A percentile compares a stretch with the other conserved stretches of the same genome.
These are phyloP conservation scores for Enteromius anoplus DNA, from an alignment of 2,797 vertebrate species.

Conservation along the genomic window DNA sequence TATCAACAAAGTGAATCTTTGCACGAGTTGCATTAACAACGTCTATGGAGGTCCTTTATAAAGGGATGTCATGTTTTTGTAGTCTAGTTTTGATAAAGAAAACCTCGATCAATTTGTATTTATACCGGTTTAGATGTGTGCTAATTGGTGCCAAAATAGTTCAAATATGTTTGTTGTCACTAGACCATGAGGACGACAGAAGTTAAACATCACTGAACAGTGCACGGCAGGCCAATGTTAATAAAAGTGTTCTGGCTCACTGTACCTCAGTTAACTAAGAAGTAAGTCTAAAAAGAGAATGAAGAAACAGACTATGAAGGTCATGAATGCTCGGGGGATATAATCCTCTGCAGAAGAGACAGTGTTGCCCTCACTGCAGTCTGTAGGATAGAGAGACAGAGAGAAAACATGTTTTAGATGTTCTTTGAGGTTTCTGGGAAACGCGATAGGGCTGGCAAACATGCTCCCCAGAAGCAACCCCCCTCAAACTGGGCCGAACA, in stretches of 20 bases:
- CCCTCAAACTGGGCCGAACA: constrained; percentile 55
- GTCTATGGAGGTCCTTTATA: background rate
- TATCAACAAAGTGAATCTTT: background rate
- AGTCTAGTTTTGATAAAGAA: constrained; percentile 11
- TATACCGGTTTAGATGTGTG: background rate
- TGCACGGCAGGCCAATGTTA: background rate
- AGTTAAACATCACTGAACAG: background rate
- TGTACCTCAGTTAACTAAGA: constrained; percentile 31
- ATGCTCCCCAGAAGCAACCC: constrained; percentile 57
- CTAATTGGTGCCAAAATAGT: background rate
- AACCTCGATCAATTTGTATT: background rate
- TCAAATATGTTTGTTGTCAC: background rate
- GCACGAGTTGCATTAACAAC: background rate
- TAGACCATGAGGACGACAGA: background rate
- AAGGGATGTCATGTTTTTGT: background rate
- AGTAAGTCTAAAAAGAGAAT: constrained; percentile 30
- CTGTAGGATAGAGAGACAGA: constrained; percentile 29
- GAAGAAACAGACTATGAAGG: constrained; percentile 43
- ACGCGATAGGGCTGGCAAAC: constrained; percentile 65
- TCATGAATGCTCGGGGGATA: constrained; percentile 44
- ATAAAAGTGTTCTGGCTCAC: background rate
- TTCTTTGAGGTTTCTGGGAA: constrained; percentile 65
- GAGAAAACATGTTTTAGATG: constrained; percentile 63
- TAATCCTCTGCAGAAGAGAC: constrained; percentile 42
- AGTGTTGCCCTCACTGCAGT: constrained; percentile 39